Conservation (phyloP, 2,888 invertebrate genomes). For the Tenthredo scrophulariae region DNA sequence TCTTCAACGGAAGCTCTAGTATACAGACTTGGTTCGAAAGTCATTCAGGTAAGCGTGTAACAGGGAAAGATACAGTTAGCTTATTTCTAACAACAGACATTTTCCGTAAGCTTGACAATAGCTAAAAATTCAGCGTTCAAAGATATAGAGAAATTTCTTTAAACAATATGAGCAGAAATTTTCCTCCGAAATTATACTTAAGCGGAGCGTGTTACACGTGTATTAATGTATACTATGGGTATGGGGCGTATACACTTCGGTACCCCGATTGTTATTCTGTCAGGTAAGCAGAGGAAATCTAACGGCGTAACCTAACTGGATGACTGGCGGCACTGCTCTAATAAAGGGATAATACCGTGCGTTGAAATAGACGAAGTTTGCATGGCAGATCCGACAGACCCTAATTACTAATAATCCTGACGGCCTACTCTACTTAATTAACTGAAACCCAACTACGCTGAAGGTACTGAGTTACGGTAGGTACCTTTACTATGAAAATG, state of each 20-base stretch:
- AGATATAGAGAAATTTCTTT: neutral
- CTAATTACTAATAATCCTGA: constrained; percentile 45
- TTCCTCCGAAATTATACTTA: neutral
- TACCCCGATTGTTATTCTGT: constrained; percentile 12
- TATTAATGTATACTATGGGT: neutral
- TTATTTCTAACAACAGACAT: neutral
- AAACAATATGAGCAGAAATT: neutral
- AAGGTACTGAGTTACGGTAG: neutral
- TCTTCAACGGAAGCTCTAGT: neutral
- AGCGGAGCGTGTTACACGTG: neutral
- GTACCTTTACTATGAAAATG: constrained; percentile 10
- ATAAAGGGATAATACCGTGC: constrained; percentile 42
- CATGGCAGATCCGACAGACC: constrained; percentile 42
- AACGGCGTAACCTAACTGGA: constrained; percentile 6
- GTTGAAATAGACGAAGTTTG: constrained; percentile 43
- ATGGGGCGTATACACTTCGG: neutral
- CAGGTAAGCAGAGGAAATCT: constrained; percentile 24
- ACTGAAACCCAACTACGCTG: constrained; percentile 38
- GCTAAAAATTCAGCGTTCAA: neutral
- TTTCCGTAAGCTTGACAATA: neutral
- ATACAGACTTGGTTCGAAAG: neutral
- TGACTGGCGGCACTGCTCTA: constrained; percentile 25
- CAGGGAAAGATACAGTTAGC: neutral
- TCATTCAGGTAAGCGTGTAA: neutral
- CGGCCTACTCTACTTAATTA: constrained; percentile 45